Base-by-base conservation (phyloP, 1,140 invertebrate species). In the Drosophila subobscura region DNA sequence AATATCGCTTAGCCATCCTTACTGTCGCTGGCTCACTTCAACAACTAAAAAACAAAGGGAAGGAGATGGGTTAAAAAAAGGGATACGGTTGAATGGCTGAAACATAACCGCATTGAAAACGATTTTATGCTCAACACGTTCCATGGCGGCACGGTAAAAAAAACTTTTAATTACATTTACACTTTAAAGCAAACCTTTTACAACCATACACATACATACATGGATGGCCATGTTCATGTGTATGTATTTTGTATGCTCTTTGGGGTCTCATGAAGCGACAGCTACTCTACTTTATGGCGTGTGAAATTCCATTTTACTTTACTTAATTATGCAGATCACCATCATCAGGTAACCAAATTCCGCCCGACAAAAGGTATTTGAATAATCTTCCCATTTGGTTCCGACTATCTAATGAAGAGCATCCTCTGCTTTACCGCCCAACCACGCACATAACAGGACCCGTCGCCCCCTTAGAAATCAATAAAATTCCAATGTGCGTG, bases 161-260 rank as follows among this genome's bases (percentile, higher is more conserved):
- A 72, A 86, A 88, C 55, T 86, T 86, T 86, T 86, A 86, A 86
- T 86, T 86, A 79, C 83, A 86, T 86, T 88, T 68, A 42, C 83
- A 76, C 81, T 83, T 78, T 81, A 88, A 88, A 85, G 76, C 22
- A 42, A 42, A 49, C 27, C 23, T 60, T 52, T 64, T 33, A 33
- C 8, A 2, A 1, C 5, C 27, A 46, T 64, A 42, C 61, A 40
- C 6, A 14, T 47, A 27, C 41, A 45, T n/a, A n/a, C n/a, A n/a
- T n/a, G n/a, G n/a, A n/a, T n/a, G n/a, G n/a, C n/a, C n/a, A 6
- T 14, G 25, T 5, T 16, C 16, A 20, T 22, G 40, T 44, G 42
- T 42, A 25, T 37, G 27, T 42, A 37, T 37, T 45, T 46, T 16
- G 29, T 52, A 45, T 42, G 64, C 16, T 57, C 42, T 63, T 52